Evolutionary conservation across 2,797 vertebrate genomes (phyloP).

Genomic region (Carduelis carduelis): DNA sequence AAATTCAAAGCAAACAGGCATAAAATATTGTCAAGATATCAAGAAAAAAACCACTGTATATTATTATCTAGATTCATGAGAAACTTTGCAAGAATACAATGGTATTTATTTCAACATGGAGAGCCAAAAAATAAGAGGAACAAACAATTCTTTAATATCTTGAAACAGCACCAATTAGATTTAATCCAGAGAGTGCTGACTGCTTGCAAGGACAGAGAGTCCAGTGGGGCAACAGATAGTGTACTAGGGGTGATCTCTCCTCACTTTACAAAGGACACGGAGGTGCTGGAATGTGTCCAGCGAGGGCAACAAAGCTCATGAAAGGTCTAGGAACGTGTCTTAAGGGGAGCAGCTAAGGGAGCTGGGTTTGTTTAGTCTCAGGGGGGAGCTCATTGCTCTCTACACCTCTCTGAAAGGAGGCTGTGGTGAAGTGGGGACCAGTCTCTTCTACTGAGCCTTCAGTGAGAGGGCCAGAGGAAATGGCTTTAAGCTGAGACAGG

Average conservation of each 20-base stretch:
- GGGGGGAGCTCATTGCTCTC: neutral
- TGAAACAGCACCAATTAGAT: neutral
- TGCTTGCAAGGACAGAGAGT: neutral
- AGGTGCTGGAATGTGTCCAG: neutral
- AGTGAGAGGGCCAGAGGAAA: neutral
- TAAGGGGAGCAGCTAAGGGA: too few species aligned
- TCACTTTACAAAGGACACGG: neutral
- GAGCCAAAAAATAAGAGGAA: neutral
- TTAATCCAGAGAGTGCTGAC: neutral
- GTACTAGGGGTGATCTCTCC: neutral
- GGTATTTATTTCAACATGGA: neutral
- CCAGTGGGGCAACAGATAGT: neutral
- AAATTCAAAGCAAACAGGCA: neutral
- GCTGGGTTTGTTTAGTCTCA: neutral
- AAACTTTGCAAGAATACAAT: neutral
- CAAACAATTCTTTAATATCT: neutral
- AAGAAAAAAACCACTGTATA: neutral
- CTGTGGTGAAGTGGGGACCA: neutral
- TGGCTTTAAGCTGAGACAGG: neutral
- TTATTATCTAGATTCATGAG: neutral
- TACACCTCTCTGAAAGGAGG: neutral
- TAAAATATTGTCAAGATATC: neutral
- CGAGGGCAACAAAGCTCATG: rapidly evolving
- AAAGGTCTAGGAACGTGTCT: neutral
- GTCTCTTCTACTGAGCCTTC: neutral